Conservation (phyloP, 2,113 vertebrate species). For the Antidorcas marsupialis region DNA sequence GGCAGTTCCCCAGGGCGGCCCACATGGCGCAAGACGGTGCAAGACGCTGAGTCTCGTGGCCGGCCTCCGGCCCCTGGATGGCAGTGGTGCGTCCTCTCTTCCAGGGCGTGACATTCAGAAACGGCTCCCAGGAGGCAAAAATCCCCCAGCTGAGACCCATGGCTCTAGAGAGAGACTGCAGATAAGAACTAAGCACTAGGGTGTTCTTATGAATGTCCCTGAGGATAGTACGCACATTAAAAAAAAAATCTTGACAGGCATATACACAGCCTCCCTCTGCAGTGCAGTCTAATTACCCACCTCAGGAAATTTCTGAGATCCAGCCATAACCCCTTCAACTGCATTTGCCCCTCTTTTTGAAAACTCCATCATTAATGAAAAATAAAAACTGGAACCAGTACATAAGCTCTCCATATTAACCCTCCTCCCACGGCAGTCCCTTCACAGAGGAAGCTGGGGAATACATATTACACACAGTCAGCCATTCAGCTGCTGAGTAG, state of each 20-base stretch:
- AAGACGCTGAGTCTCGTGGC: neutral
- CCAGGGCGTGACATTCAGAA: neutral
- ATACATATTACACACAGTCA: neutral
- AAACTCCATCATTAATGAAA: neutral
- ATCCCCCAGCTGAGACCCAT: neutral
- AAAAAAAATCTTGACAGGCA: neutral
- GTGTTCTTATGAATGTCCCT: neutral
- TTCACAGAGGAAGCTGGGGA: neutral
- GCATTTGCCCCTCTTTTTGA: neutral
- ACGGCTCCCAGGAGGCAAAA: neutral
- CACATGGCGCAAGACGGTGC: accelerated
- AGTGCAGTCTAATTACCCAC: neutral
- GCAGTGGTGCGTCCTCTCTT: neutral
- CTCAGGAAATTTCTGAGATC: neutral
- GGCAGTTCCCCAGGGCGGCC: accelerated
- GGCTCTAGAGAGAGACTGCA: neutral
- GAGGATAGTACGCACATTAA: neutral
- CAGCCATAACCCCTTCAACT: neutral
- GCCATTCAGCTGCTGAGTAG: accelerated
- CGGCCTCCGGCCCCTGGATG: neutral
- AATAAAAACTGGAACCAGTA: neutral
- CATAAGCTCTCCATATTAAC: accelerated
- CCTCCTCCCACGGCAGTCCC: neutral
- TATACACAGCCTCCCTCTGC: neutral
- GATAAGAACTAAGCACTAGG: neutral